These are phyloP conservation scores for Battus philenor DNA, from an alignment of 1,140 invertebrate species.

Conservation along the genomic window DNA sequence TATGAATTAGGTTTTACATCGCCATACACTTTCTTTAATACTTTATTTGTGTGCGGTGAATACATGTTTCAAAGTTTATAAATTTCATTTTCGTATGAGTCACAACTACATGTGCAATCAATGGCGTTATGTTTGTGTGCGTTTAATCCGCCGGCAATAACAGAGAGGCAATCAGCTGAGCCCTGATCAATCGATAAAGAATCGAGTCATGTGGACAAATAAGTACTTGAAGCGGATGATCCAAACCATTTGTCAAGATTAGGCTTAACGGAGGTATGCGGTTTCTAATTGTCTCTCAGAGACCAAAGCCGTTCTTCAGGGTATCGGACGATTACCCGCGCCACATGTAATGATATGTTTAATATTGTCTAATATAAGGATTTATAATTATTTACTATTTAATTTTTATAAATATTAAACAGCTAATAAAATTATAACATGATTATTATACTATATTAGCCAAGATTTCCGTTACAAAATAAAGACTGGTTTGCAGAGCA, in stretches of 20 bases:
- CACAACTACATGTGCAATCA: no score
- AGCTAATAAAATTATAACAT: slow-evolving; percentile 3
- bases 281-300: slow-evolving; percentile 4
- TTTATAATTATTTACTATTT: slow-evolving; percentile 1
- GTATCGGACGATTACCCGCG: slow-evolving; percentile 12
- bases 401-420: not conserved
- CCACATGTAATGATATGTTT: not conserved
- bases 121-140: slow-evolving; percentile 8
- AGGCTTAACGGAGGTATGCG: slow-evolving; percentile 30
- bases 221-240: slow-evolving; percentile 50
- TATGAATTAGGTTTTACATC: no score
- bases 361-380: slow-evolving; percentile 1
- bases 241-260: slow-evolving; percentile 69
- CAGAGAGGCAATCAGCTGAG: slow-evolving; percentile 67
- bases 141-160: slow-evolving; percentile 64
- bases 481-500: slow-evolving; percentile 2
- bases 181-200: slow-evolving; percentile 69
- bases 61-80: no score
- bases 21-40: no score
- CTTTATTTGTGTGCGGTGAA: no score
- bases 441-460: no score
- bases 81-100: no score
- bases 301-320: slow-evolving; percentile 1
- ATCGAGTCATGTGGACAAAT: slow-evolving; percentile 55
- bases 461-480: no score